Percentiles rank a stretch among this genome's conserved stretches.
These are phyloP conservation scores for Deroplatys truncata DNA, from an alignment of 2,888 invertebrate genomes.

Conservation along the genomic window DNA sequence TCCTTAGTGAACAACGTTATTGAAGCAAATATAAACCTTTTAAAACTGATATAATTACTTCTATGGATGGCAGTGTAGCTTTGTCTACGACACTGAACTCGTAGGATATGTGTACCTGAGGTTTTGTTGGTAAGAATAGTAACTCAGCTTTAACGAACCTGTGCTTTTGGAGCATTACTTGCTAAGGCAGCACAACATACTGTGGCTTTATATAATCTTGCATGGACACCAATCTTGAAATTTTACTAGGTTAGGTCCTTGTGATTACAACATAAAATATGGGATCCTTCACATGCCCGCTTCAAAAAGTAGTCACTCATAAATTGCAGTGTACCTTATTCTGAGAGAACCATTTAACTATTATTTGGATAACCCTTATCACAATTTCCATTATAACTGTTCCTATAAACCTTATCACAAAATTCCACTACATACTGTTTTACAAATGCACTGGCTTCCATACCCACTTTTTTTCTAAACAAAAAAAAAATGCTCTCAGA, in stretches of 20 bases:
- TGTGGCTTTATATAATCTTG: slow-evolving; percentile 12
- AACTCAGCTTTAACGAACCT: neutral
- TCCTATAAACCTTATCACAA: neutral
- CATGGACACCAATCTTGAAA: neutral
- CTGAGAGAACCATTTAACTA: neutral
- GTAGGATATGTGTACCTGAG: slow-evolving; percentile 3
- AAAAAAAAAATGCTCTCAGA: neutral
- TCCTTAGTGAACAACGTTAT: neutral
- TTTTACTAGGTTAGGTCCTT: neutral
- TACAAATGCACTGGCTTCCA: neutral
- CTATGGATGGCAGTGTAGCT: neutral
- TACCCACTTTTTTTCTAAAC: neutral
- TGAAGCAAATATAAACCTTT: neutral
- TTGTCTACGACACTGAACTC: neutral
- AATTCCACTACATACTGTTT: neutral
- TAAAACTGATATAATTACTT: neutral
- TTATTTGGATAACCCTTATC: neutral
- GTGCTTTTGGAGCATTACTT: neutral
- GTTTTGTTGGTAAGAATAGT: neutral
- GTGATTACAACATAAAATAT: slow-evolving; percentile 4
- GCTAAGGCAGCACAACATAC: slow-evolving; percentile 3
- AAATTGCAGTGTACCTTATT: neutral
- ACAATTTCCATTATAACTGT: neutral
- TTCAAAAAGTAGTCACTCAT: neutral
- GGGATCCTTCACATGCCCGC: slow-evolving; percentile 1